Conservation (phyloP, 2,797 vertebrate species). For the Rhinella marina region DNA sequence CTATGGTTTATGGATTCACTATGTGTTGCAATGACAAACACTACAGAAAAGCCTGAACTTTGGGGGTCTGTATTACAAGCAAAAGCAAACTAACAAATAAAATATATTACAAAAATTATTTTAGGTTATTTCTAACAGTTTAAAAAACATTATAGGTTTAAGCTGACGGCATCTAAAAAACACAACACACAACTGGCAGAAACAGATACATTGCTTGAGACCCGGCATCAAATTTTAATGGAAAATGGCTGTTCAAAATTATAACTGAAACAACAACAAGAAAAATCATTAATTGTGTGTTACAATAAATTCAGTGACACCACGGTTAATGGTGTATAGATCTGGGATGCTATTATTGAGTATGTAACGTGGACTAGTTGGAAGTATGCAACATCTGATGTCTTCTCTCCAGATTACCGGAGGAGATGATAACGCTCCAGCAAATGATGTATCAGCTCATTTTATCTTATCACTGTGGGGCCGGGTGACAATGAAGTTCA, state of each 20-base stretch:
- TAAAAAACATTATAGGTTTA: too few species aligned
- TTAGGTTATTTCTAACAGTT: too few species aligned
- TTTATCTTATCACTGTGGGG: conserved; percentile 85
- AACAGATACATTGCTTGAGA: background rate
- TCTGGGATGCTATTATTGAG: conserved; percentile 72
- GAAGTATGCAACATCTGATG: conserved; percentile 73
- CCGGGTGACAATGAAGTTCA: conserved; percentile 87
- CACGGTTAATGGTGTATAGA: conserved; percentile 77
- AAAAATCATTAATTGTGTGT: background rate
- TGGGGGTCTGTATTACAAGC: too few species aligned
- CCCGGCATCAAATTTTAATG: background rate
- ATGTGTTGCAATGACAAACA: too few species aligned
- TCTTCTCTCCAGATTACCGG: conserved; percentile 84
- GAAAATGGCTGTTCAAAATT: background rate
- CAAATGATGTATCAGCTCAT: conserved; percentile 88
- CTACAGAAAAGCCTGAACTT: too few species aligned
- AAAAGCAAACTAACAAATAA: too few species aligned
- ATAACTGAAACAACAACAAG: background rate
- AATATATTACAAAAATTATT: too few species aligned
- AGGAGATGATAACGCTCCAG: conserved; percentile 83
- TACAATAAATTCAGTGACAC: conserved; percentile 65
- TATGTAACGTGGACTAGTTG: conserved; percentile 68
- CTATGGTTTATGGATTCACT: too few species aligned
- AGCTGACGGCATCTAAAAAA: background rate
- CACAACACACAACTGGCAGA: background rate